Base-by-base conservation (phyloP, 2,113 vertebrate genomes). In the Bubo bubo region DNA sequence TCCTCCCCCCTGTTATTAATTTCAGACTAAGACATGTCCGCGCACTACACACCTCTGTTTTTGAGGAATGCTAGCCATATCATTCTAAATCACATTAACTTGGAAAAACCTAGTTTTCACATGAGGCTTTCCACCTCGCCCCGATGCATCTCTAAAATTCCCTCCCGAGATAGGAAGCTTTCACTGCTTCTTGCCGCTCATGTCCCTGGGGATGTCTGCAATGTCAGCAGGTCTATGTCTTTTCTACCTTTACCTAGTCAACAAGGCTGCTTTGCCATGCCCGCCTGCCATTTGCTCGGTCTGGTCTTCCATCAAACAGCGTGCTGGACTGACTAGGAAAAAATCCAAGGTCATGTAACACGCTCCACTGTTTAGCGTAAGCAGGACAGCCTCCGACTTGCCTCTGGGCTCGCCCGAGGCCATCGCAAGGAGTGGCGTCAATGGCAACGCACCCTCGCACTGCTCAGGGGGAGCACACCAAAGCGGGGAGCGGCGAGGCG, bases 161-260 rank as follows among this genome's bases (percentile, higher is more conserved):
- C 9, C 22, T 35, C 20, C 35, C 23, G 6, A 4, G 11, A 7
- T 0, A 3, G 10, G 32, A 55, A 23, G 13, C 6, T n/a, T 18
- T 26, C 23, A 4, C 14, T 20, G 0, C 24, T 26, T 19, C 71
- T 15, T 6, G 34, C 45, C 12, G 35, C 45, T 22, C 14, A 2
- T 1, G 6, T 4, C 10, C 37, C 12, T 1, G 2, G 17, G n/a
- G n/a, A 3, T 4, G 19, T 12, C 39, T 17, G 41, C 37, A 9
- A 1, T 1, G 2, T 3, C 63, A 16, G 49, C 26, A 4, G 41
- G 2, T 15, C 32, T 16, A 4, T 0, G 9, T 3, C 47, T 1
- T 26, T 17, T 32, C 41, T 4, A 8, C 30, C 59, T 26, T 21
- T 5, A 19, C 0, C 59, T 9, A 16, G 14, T 3, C 11, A 39